A percentile compares a stretch with the other conserved stretches of the same genome.
These are phyloP conservation scores for Axea sp. DNA, from an alignment of 2,888 invertebrate species.

Conservation along the genomic window DNA sequence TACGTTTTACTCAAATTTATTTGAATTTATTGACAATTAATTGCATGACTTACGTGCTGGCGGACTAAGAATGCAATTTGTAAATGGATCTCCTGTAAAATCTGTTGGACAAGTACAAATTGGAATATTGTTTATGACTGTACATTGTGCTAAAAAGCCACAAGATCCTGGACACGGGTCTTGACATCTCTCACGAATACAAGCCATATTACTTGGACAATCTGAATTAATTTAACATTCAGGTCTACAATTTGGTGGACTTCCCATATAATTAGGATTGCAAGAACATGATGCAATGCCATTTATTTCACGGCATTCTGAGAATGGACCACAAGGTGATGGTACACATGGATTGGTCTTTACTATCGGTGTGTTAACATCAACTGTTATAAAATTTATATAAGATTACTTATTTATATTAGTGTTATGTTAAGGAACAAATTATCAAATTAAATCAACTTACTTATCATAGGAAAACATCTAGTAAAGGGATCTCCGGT, in stretches of 20 bases:
- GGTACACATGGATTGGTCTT: conserved; percentile 85
- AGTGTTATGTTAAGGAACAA: no score
- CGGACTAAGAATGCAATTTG: conserved; percentile 36
- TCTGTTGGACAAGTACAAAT: conserved; percentile 80
- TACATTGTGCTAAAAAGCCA: conserved; percentile 79
- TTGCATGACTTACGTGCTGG: conserved; percentile 51
- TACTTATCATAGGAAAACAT: no score
- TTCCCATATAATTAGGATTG: conserved; percentile 76
- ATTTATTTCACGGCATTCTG: conserved; percentile 76
- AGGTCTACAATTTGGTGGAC: conserved; percentile 80
- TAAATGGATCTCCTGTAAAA: conserved; percentile 80
- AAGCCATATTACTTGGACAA: conserved; percentile 82
- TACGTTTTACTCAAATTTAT: no score
- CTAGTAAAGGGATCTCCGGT: no score
- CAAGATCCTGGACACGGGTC: conserved; percentile 81
- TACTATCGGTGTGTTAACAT: no score
- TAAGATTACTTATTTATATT: no score
- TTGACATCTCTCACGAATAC: conserved; percentile 79
- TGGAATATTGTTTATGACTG: conserved; percentile 80
- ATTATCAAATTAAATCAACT: no score
- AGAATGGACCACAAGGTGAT: conserved; percentile 82
- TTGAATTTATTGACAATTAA: no score
- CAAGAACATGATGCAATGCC: conserved; percentile 80
- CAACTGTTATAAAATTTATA: no score
- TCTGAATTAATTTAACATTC: conserved; percentile 80